Conservation (phyloP, 2,888 invertebrate species). For the Drosophila leonis region DNA sequence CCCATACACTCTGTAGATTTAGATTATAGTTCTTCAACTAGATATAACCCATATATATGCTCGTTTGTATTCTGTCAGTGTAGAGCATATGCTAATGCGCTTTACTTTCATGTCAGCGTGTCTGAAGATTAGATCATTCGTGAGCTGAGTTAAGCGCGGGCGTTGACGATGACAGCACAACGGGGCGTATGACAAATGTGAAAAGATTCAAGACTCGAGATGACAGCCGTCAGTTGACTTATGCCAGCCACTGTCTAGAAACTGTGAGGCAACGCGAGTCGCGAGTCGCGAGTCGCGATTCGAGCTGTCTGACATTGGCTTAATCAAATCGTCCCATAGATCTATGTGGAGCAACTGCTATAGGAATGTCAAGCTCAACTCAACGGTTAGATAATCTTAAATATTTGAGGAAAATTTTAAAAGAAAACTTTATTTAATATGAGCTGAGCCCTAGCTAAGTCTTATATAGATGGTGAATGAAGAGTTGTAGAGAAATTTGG, state of each 20-base stretch:
- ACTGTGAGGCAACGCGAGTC: neutral
- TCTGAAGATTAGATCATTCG: constrained; percentile 66
- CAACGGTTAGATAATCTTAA: neutral
- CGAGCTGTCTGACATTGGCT: constrained; percentile 18
- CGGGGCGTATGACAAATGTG: constrained; percentile 36
- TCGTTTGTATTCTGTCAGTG: neutral
- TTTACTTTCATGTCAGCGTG: constrained; percentile 35
- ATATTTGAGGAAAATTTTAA: neutral
- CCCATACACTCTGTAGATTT: neutral
- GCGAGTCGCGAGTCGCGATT: neutral
- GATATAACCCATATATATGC: neutral
- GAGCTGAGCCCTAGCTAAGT: neutral
- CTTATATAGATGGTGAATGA: neutral
- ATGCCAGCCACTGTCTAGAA: constrained; percentile 10
- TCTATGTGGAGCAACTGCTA: constrained; percentile 13
- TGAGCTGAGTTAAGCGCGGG: constrained; percentile 65
- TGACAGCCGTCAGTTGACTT: constrained; percentile 20
- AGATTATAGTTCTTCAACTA: neutral
- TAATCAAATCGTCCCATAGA: constrained; percentile 7
- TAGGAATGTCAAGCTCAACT: neutral
- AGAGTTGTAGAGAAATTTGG: neutral
- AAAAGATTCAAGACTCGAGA: constrained; percentile 28
- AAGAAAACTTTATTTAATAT: neutral
- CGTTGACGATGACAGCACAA: constrained; percentile 47
- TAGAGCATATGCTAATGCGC: constrained; percentile 19